A percentile compares a stretch with the other conserved stretches of the same genome.
Evolutionary conservation across 2,113 vertebrate species (phyloP).

Genomic region (Gambusia affinis): DNA sequence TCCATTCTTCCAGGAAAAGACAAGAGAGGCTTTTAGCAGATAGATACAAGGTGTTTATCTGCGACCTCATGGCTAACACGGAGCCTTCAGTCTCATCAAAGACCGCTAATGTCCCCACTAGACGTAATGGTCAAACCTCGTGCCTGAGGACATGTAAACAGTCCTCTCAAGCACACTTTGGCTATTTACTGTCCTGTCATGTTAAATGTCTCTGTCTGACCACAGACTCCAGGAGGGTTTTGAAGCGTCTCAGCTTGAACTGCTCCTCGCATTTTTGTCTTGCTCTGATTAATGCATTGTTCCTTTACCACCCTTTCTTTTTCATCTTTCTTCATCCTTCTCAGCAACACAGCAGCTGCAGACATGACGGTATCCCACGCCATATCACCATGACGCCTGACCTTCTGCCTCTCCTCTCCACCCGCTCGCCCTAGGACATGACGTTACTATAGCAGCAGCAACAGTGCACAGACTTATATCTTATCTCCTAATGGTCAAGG

Average conservation of each 20-base stretch:
- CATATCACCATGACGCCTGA: slow-evolving; percentile 65
- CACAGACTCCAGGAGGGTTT: slow-evolving; percentile 19
- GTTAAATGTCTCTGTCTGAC: slow-evolving; percentile 34
- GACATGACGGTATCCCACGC: slow-evolving; percentile 68
- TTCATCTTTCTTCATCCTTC: slow-evolving; percentile 53
- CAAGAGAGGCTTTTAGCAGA: slow-evolving; percentile 60
- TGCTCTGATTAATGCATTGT: slow-evolving; percentile 18
- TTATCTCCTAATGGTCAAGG: slow-evolving; percentile 33
- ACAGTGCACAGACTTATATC: slow-evolving; percentile 47
- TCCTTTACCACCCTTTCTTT: slow-evolving; percentile 26
- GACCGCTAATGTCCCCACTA: slow-evolving; percentile 43
- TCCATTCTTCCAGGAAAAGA: slow-evolving; percentile 24
- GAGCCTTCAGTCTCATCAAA: slow-evolving; percentile 51
- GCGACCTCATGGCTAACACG: slow-evolving; percentile 36
- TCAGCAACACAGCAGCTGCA: slow-evolving; percentile 58
- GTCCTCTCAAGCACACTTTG: slow-evolving; percentile 28
- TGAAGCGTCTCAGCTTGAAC: slow-evolving; percentile 18
- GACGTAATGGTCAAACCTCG: slow-evolving; percentile 46
- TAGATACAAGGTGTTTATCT: slow-evolving; percentile 57
- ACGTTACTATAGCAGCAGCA: slow-evolving; percentile 39
- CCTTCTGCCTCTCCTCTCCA: slow-evolving; percentile 45
- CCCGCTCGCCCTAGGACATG: slow-evolving; percentile 51
- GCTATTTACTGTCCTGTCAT: slow-evolving; percentile 47
- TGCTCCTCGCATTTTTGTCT: background rate
- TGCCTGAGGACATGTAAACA: slow-evolving; percentile 58